Evolutionary conservation across 1,140 invertebrate species (phyloP), one percentile per base, ranked within the genome.

Genomic region (Campodea augens): DNA sequence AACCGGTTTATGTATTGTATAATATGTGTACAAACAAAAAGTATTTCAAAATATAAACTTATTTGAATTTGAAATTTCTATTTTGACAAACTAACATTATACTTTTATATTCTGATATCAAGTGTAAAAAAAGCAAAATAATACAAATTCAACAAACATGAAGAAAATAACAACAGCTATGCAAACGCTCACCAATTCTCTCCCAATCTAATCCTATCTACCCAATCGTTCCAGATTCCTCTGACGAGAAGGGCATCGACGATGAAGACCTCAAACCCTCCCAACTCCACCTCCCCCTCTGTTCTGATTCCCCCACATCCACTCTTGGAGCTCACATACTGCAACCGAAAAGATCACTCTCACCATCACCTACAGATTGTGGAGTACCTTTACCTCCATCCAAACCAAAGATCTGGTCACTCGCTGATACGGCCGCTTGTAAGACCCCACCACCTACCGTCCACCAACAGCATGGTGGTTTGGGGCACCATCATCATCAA

Each of bases 381-480:
- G 82, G 82, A 4, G 77, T 88, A 19, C 82, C 82, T 1, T 76
- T 87, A 49, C 82, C 82, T 27, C 80, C 83, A 29, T 79, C 83
- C 37, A 92, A 95, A 60, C 90, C 91, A 19, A 91, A 95, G 65
- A 97, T 97, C 54, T 97, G 90, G 91, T 93, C 89, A 4, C 60
- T 96, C 51, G 90, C 90, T 22, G 89, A 95, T 61, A 93, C 89
- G 24, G 90, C 90, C 15, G 90, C 89, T n/a, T 92, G 87, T 62
- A 92, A 92, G 61, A 90, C 84, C 5, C 85, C 84, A 1, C 83
- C 86, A 21, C 81, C 81, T 2, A 37, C 27, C 45, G 25, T 21
- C n/a, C 25, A 2, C 60, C 66, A 1, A 73, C 75, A 2, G 21
- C 47, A 43, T 5, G 19, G 20, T 2, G 24, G 22, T 24, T 32